phyloP scores from a whole-genome alignment of 2,797 vertebrate species.

The Mionectes olivaceus region DNA sequence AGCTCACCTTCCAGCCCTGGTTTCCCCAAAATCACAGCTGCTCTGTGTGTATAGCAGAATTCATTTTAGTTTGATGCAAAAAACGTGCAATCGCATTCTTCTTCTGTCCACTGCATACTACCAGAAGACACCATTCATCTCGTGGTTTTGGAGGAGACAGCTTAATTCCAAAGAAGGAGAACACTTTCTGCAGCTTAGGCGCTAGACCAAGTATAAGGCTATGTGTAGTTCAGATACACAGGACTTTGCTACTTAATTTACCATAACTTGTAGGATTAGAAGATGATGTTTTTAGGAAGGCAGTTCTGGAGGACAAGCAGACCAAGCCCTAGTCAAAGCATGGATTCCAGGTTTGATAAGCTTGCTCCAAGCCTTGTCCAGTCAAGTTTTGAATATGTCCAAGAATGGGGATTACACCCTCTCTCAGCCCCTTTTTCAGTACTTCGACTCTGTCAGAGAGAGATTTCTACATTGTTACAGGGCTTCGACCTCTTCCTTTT shows the following conservation, averaged over 20 bases:
- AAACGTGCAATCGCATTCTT: neutral
- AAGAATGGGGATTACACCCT: neutral
- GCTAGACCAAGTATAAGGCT: neutral
- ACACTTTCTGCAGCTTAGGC: neutral
- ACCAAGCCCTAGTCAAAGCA: fast-evolving
- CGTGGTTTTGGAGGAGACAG: neutral
- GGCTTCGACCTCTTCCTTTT: neutral
- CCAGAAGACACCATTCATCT: neutral
- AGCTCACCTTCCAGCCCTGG: neutral
- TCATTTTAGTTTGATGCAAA: neutral
- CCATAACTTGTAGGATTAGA: neutral
- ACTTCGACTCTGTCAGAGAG: neutral
- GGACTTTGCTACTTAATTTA: neutral
- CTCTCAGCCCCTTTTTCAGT: neutral
- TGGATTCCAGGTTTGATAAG: neutral
- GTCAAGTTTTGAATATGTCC: neutral
- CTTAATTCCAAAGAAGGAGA: neutral
- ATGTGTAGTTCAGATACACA: neutral
- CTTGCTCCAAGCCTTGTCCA: neutral
- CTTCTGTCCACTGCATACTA: neutral
- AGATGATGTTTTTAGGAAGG: neutral
- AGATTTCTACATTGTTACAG: neutral
- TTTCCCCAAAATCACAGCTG: neutral
- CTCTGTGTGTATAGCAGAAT: neutral
- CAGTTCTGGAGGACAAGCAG: neutral